These are phyloP conservation scores for Tympanuchus pallidicinctus DNA, from an alignment of 2,113 vertebrate genomes.

Conservation along the genomic window DNA sequence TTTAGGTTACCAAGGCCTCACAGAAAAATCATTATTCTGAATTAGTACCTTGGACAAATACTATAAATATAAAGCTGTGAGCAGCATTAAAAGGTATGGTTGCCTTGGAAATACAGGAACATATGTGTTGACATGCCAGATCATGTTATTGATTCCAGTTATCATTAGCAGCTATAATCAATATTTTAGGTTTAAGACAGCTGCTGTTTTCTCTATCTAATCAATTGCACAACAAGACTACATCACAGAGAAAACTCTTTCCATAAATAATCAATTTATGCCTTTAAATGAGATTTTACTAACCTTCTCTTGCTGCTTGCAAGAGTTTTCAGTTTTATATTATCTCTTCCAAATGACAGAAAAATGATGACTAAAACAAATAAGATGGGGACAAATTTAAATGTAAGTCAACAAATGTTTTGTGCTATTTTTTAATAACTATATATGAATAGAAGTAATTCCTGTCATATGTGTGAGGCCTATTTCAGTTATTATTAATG, in stretches of 20 bases:
- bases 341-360: not conserved
- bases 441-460: not conserved
- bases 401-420: not conserved
- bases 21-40: not conserved
- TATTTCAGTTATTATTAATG: not conserved
- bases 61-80: not conserved
- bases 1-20: not conserved
- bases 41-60: not conserved
- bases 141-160: not conserved
- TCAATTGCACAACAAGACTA: not conserved
- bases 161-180: not conserved
- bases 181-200: not conserved
- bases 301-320: not conserved
- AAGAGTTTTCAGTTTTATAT: not conserved
- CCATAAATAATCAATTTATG: not conserved
- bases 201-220: not conserved
- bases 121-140: not conserved
- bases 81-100: not conserved
- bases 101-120: not conserved
- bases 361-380: not conserved
- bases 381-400: not conserved
- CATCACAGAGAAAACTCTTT: not conserved
- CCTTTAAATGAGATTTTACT: not conserved
- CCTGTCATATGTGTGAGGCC: not conserved
- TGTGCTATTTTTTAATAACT: not conserved